Evolutionary conservation across 2,797 vertebrate genomes (phyloP).

Genomic region (Somateria mollissima): DNA sequence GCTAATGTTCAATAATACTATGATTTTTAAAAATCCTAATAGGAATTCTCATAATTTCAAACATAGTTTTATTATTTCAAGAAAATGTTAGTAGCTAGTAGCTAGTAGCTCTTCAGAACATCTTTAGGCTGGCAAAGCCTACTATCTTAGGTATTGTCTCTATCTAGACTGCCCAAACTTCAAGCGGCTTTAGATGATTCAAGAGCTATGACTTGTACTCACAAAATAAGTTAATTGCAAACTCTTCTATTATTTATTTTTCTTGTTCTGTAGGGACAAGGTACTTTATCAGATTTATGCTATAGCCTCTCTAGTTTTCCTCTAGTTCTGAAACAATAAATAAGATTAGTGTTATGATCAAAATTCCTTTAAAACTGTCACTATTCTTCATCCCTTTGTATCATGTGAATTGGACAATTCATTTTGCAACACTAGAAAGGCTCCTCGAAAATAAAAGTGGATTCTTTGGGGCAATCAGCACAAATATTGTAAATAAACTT

Average conservation of each 20-base stretch:
- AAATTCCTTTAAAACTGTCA: not conserved
- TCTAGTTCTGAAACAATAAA: not conserved
- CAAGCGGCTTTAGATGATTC: not conserved
- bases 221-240: slow-evolving; percentile 4
- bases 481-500: not conserved
- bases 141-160: not conserved
- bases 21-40: not conserved
- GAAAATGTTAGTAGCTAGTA: no score
- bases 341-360: not conserved
- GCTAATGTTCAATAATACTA: not conserved
- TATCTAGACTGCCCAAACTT: not conserved
- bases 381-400: not conserved
- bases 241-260: not conserved
- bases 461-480: not conserved
- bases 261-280: not conserved
- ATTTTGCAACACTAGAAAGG: not conserved
- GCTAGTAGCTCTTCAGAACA: not conserved
- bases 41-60: not conserved
- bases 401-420: not conserved
- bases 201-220: not conserved
- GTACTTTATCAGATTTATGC: not conserved
- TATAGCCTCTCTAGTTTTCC: not conserved
- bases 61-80: not conserved
- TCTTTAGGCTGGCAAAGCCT: not conserved
- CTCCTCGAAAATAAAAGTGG: not conserved